phyloP scores from a whole-genome alignment of 2,113 vertebrate species.

The Tapirus terrestris region DNA sequence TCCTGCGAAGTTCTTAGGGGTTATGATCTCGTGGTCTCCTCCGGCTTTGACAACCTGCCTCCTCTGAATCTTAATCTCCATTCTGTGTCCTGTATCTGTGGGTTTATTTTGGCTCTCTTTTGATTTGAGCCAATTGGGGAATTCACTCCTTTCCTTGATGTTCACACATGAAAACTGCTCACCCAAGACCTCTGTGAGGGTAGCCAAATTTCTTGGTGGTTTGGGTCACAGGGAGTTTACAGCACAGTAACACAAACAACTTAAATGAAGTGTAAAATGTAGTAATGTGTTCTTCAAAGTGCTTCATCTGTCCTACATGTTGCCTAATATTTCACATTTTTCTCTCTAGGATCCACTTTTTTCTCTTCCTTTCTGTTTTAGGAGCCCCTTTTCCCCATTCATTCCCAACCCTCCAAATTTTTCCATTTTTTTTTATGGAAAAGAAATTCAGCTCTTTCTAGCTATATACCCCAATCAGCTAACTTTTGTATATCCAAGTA shows the following conservation, averaged over 20 bases:
- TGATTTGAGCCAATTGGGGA: background rate
- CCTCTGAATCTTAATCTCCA: background rate
- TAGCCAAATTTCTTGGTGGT: background rate
- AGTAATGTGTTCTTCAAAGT: background rate
- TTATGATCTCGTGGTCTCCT: background rate
- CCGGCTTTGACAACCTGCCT: background rate
- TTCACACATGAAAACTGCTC: background rate
- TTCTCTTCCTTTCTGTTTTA: background rate
- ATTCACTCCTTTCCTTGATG: background rate
- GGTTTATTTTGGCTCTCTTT: background rate
- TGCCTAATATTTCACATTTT: background rate
- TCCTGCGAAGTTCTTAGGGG: background rate
- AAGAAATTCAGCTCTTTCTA: background rate
- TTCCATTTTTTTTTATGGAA: background rate
- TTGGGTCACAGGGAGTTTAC: background rate
- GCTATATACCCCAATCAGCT: background rate
- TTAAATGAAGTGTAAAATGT: background rate
- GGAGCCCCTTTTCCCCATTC: background rate
- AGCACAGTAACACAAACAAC: background rate
- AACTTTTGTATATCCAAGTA: background rate
- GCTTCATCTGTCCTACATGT: background rate
- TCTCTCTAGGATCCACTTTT: background rate
- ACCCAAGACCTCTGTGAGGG: background rate
- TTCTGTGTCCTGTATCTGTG: background rate
- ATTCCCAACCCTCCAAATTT: background rate